phyloP scores from a whole-genome alignment of 1,140 invertebrate species.

The Bactericera cockerelli region DNA sequence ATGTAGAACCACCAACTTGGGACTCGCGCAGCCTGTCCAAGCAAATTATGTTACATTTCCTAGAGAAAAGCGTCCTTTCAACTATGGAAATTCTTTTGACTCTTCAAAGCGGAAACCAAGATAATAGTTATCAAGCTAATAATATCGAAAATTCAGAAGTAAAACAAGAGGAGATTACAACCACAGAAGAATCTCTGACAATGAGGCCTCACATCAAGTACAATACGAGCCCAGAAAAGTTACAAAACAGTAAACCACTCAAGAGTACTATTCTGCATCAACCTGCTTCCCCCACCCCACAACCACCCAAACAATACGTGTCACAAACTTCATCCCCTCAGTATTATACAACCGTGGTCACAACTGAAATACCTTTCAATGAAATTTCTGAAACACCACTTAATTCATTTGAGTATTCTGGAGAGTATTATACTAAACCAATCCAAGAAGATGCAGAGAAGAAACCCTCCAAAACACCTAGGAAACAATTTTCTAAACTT shows the following conservation, averaged over 20 bases:
- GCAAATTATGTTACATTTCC: conserved; percentile 4
- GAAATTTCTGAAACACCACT: not conserved
- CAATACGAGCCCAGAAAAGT: not conserved
- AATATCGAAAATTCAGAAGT: not conserved
- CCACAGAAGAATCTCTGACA: not conserved
- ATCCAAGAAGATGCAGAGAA: not conserved
- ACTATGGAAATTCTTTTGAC: not conserved
- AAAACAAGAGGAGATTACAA: not conserved
- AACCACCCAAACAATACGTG: not conserved
- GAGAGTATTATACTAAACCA: not conserved
- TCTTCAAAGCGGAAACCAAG: not conserved
- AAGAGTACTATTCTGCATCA: not conserved
- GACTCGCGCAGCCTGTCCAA: not conserved
- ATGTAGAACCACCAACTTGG: not conserved
- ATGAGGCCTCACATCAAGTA: conserved; percentile 5
- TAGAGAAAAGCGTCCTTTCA: not conserved
- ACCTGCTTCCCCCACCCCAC: not conserved
- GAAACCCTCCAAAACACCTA: not conserved
- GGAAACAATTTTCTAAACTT: conserved; percentile 1
- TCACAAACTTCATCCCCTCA: not conserved
- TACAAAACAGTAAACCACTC: not conserved
- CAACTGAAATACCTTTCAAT: not conserved
- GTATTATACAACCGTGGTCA: not conserved
- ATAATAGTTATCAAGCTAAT: conserved; percentile 3
- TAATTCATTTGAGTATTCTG: too few relatives aligned